phyloP scores from a whole-genome alignment of 1,140 invertebrate species.

The Hycleus phaleratus region DNA sequence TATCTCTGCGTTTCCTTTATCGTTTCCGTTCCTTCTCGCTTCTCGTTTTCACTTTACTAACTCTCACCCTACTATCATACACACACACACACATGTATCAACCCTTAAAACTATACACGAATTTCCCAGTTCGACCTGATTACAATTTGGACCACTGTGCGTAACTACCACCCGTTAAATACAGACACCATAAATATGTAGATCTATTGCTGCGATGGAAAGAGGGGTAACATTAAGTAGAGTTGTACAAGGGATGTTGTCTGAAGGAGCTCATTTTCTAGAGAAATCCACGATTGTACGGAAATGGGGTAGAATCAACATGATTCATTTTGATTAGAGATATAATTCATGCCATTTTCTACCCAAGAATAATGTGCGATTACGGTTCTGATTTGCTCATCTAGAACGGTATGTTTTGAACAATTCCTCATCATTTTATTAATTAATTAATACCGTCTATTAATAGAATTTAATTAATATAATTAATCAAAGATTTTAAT shows the following conservation, averaged over 20 bases:
- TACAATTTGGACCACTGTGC: slow-evolving; percentile 3
- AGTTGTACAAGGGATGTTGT: too few species aligned
- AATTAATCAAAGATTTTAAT: background rate
- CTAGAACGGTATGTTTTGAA: background rate
- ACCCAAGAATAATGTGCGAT: background rate
- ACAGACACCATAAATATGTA: slow-evolving; percentile 11
- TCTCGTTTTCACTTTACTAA: slow-evolving; percentile 1
- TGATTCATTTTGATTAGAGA: background rate
- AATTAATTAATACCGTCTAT: background rate
- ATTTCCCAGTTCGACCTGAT: background rate
- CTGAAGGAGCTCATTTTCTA: background rate
- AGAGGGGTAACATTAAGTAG: background rate
- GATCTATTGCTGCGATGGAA: slow-evolving; percentile 3
- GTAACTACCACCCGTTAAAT: slow-evolving; percentile 8
- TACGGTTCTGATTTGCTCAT: background rate
- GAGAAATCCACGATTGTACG: background rate
- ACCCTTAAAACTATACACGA: too few species aligned
- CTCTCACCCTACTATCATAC: too few species aligned
- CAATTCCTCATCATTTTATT: background rate
- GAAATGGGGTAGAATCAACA: background rate
- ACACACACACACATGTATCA: too few species aligned
- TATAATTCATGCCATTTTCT: background rate
- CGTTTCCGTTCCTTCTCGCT: slow-evolving; percentile 3
- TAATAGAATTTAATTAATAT: background rate
- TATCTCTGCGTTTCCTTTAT: slow-evolving; percentile 12